These are phyloP conservation scores for Clunio marinus DNA, from an alignment of 2,888 invertebrate genomes.

Conservation along the genomic window DNA sequence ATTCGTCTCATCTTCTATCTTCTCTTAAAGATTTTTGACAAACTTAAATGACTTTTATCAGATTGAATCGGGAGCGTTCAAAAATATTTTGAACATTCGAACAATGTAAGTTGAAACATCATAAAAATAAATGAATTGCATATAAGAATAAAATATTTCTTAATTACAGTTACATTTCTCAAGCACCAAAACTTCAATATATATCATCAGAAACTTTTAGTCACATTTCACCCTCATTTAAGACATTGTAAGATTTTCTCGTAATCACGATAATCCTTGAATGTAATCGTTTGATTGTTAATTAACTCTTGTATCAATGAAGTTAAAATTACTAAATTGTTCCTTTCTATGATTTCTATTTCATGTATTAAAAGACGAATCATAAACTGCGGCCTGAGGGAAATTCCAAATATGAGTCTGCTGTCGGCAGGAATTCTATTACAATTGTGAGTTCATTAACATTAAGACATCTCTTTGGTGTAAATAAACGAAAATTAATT, in stretches of 20 bases:
- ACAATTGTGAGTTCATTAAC: conserved; percentile 62
- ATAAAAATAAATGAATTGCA: background rate
- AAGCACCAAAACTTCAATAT: conserved; percentile 60
- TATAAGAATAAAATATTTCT: background rate
- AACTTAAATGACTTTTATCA: conserved; percentile 46
- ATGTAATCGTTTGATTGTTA: too few relatives aligned
- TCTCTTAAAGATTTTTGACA: conserved; percentile 41
- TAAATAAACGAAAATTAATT: background rate
- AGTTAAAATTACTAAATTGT: too few relatives aligned
- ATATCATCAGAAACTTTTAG: conserved; percentile 49
- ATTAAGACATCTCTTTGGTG: conserved; percentile 34
- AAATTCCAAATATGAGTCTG: conserved; percentile 62
- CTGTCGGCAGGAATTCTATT: conserved; percentile 58
- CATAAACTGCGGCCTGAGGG: conserved; percentile 62
- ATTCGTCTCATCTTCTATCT: too few relatives aligned
- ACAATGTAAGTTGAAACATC: conserved; percentile 41
- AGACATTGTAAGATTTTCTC: conserved; percentile 62
- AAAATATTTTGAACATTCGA: conserved; percentile 42
- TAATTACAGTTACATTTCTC: conserved; percentile 61
- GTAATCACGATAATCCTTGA: too few relatives aligned
- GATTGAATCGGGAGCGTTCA: conserved; percentile 49
- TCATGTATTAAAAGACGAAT: conserved; percentile 55
- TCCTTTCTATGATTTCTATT: too few relatives aligned
- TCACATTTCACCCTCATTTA: conserved; percentile 51
- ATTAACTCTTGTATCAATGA: too few relatives aligned